phyloP scores from a whole-genome alignment of 2,888 invertebrate genomes.

The Pollenia griseotomentosa region DNA sequence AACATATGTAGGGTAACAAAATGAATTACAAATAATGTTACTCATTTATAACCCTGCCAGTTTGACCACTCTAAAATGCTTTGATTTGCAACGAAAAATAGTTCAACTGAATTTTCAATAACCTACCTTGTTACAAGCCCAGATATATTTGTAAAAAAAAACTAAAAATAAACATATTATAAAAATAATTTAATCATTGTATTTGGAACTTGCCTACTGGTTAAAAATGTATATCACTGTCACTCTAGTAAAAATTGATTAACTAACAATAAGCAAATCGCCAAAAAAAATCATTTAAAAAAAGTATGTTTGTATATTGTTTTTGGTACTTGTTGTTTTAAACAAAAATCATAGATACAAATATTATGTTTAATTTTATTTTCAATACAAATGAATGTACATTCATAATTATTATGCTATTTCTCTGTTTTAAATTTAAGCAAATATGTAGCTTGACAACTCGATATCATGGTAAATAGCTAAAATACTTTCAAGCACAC shows the following conservation, averaged over 20 bases:
- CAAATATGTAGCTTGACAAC: slow-evolving; percentile 58
- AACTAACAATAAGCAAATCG: neutral
- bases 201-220: slow-evolving; percentile 39
- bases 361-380: slow-evolving; percentile 30
- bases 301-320: slow-evolving; percentile 18
- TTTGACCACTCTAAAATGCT: slow-evolving; percentile 41
- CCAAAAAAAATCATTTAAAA: slow-evolving; percentile 3
- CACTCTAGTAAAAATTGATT: slow-evolving; percentile 53
- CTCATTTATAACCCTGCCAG: neutral
- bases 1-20: slow-evolving; percentile 7
- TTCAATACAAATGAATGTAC: slow-evolving; percentile 2
- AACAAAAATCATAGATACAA: slow-evolving; percentile 5
- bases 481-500: slow-evolving; percentile 10
- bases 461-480: slow-evolving; percentile 9
- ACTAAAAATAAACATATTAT: neutral
- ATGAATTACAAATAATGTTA: neutral
- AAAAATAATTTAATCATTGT: slow-evolving; percentile 11
- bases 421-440: neutral
- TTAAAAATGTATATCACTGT: slow-evolving; percentile 47
- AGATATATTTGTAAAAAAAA: neutral
- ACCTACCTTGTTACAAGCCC: neutral
- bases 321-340: slow-evolving; percentile 5
- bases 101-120: slow-evolving; percentile 15
- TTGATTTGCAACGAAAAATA: slow-evolving; percentile 4
- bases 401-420: neutral